These are phyloP conservation scores for Thereva nobilitata DNA, from an alignment of 2,888 invertebrate species.

Conservation along the genomic window DNA sequence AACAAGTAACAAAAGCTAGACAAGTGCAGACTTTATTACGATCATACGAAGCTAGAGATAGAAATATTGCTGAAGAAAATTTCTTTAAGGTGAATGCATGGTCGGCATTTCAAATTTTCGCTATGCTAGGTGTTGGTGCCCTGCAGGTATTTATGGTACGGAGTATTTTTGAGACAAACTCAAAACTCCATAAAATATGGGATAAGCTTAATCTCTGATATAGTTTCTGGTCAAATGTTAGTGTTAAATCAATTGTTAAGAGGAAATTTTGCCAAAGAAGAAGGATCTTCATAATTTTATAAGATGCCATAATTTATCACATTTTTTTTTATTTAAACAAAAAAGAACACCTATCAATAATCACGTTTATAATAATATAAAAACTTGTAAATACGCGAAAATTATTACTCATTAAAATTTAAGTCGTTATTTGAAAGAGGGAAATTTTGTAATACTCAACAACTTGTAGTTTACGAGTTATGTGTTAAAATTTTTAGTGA, in stretches of 20 bases:
- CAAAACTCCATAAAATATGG: constrained; percentile 54
- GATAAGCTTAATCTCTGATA: constrained; percentile 52
- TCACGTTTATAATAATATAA: too few relatives aligned
- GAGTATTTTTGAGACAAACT: constrained; percentile 72
- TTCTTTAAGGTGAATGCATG: constrained; percentile 80
- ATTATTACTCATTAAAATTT: too few relatives aligned
- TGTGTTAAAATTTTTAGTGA: too few relatives aligned
- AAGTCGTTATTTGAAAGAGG: too few relatives aligned
- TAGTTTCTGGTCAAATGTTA: not conserved
- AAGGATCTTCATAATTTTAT: not conserved
- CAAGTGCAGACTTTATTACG: constrained; percentile 72
- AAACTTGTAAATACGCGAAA: too few relatives aligned
- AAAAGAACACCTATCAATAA: too few relatives aligned
- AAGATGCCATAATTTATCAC: too few relatives aligned
- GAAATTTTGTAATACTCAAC: too few relatives aligned
- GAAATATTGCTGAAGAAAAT: constrained; percentile 80
- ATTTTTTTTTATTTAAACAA: too few relatives aligned
- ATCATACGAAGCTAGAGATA: constrained; percentile 78
- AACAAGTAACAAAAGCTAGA: constrained; percentile 65
- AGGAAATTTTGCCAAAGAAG: constrained; percentile 19
- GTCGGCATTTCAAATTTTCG: constrained; percentile 72
- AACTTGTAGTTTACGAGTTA: too few relatives aligned
- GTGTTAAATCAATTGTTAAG: not conserved
- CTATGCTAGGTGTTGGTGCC: constrained; percentile 74
- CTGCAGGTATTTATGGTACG: constrained; percentile 79